phyloP scores from a whole-genome alignment of 2,797 vertebrate species.

The Channa striata region DNA sequence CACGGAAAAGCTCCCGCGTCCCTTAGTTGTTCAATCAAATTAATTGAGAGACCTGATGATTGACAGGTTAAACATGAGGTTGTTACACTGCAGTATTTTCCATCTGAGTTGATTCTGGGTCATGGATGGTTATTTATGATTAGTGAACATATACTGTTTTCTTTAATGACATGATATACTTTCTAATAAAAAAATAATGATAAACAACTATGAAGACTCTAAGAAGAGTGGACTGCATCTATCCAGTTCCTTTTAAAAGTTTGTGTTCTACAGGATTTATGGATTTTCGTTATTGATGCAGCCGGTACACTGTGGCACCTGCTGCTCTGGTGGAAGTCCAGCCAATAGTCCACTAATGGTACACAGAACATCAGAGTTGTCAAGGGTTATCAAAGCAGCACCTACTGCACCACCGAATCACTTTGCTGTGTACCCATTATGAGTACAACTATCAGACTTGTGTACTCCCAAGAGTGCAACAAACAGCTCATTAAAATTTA shows the following conservation, averaged over 20 bases:
- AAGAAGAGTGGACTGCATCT: background rate
- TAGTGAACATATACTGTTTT: no score
- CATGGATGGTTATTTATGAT: no score
- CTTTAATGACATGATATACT: background rate
- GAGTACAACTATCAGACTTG: conserved; percentile 12
- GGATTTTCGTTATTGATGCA: conserved; percentile 30
- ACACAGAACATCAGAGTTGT: conserved; percentile 24
- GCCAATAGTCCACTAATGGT: conserved; percentile 21
- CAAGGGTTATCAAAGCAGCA: conserved; percentile 29
- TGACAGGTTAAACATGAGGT: background rate
- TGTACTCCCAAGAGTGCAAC: conserved; percentile 7
- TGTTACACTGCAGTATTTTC: background rate
- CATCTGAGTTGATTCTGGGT: background rate
- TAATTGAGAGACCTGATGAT: no score
- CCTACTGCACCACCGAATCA: conserved; percentile 14
- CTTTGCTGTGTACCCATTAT: conserved; percentile 22
- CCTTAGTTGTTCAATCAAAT: no score
- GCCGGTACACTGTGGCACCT: background rate
- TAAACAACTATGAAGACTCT: background rate
- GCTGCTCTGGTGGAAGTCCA: background rate
- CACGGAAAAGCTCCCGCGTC: no score
- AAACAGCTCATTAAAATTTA: conserved; percentile 34
- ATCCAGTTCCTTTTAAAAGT: background rate
- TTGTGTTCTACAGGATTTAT: background rate
- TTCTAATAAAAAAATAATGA: background rate